Evolutionary conservation across 2,888 invertebrate species (phyloP).

Genomic region (Eupithecia dodoneata): DNA sequence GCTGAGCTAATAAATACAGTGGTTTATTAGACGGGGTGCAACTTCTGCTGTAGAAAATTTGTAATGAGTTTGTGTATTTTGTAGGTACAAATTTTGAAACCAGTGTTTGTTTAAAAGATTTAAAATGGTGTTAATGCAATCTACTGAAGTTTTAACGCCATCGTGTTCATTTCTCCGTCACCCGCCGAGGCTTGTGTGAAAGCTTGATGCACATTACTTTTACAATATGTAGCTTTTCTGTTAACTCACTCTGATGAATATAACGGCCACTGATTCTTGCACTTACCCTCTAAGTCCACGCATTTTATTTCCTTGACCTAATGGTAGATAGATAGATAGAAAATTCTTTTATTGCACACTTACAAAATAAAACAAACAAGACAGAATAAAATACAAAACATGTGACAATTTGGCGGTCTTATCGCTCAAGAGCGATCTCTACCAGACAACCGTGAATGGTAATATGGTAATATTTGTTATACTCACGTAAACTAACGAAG

Average conservation of each 20-base stretch:
- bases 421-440: too few relatives aligned
- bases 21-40: conserved; percentile 26
- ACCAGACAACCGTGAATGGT: too few relatives aligned
- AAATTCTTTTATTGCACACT: too few relatives aligned
- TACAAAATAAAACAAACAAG: too few relatives aligned
- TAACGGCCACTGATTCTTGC: not conserved
- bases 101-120: not conserved
- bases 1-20: conserved; percentile 20
- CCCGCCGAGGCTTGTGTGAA: not conserved
- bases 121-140: not conserved
- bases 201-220: not conserved
- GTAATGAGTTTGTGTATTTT: not conserved
- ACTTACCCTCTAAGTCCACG: too few relatives aligned
- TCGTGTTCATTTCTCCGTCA: not conserved
- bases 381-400: too few relatives aligned
- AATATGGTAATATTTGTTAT: too few relatives aligned
- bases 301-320: too few relatives aligned
- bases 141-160: not conserved
- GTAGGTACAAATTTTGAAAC: not conserved
- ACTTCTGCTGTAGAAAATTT: not conserved
- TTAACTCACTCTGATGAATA: not conserved
- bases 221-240: not conserved
- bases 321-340: too few relatives aligned
- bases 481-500: too few relatives aligned
- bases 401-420: too few relatives aligned